Percentiles rank a stretch among this genome's conserved stretches.
These are phyloP conservation scores for Spinibarbus caldwelli DNA, from an alignment of 2,797 vertebrate species.

Conservation along the genomic window DNA sequence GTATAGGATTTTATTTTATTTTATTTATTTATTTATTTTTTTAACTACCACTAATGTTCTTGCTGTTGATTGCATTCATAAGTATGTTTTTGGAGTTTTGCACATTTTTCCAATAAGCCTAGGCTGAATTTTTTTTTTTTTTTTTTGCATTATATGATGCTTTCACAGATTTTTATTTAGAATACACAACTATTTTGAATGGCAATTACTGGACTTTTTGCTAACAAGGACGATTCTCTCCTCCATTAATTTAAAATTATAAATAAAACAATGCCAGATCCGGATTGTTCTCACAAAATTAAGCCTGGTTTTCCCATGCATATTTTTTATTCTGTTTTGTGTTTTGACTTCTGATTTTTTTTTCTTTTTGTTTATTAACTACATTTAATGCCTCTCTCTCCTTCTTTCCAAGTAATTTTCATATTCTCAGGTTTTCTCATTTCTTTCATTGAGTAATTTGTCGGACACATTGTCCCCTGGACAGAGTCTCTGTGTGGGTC, in stretches of 20 bases:
- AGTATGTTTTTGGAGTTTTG: neutral
- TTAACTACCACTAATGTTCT: neutral
- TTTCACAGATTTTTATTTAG: neutral
- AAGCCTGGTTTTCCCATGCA: neutral
- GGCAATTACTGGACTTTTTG: neutral
- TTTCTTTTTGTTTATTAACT: neutral
- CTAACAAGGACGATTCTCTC: neutral
- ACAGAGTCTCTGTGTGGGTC: neutral
- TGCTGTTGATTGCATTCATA: neutral
- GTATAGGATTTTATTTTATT: too few relatives aligned
- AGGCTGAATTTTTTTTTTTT: too few relatives aligned
- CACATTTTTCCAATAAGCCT: neutral
- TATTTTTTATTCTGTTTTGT: neutral
- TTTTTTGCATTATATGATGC: neutral
- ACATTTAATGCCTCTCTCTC: neutral
- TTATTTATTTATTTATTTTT: too few relatives aligned
- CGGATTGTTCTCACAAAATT: neutral
- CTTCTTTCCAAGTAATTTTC: neutral
- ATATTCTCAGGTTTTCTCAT: neutral
- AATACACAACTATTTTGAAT: neutral
- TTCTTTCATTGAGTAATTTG: neutral
- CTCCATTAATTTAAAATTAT: neutral
- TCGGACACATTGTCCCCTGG: neutral
- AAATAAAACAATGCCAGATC: neutral
- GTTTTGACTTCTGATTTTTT: neutral